Base-by-base conservation (phyloP, 2,113 vertebrate species). In the Brachypodius melanocephalos region DNA sequence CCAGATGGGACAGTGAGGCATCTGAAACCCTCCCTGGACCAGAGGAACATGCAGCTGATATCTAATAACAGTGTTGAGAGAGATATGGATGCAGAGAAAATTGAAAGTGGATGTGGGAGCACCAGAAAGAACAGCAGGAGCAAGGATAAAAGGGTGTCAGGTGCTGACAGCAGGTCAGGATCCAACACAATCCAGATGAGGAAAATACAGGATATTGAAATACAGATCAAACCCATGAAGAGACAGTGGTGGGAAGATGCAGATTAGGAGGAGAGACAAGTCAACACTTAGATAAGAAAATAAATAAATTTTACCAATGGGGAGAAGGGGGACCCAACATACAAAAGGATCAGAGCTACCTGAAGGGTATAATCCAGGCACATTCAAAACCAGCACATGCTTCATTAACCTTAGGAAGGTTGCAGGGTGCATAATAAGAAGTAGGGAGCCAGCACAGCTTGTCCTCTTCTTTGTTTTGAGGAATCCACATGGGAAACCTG, bases 21-120 rank as follows among this genome's bases (percentile, higher is more conserved):
- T 38, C 58, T 38, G 34, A 59, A 58, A 10, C 10, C 15, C 10
- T 1, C 24, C 34, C 34, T 38, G 58, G 25, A 17, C 16, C 58
- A 59, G 34, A 59, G 34, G 58, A 17, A 38, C 24, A 59, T 16
- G 5, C 16, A 38, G 58, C 34, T 18, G 9, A 61, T 10, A 42
- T 46, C 5, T 14, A 46, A 43, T 3, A 40, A 18, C 42, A 51
- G 7, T 1, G 12, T 3, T 52, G 43, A 58, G 16, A 78, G 43
- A 9, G 21, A 49, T 3, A 11, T 6, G 8, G 36, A 63, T 4
- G 10, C 21, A 17, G 42, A 61, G 20, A 0, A 1, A 10, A 25
- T 2, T 2, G 51, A 55, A 74, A 59, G 29, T 1, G 16, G 25
- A 16, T 49, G 24, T 45, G 72, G 54, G 49, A 89, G 43, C 40